Evolutionary conservation across 2,797 vertebrate genomes (phyloP), one percentile per base, ranked within the genome.

Genomic region (Sebastes baramenuke): DNA sequence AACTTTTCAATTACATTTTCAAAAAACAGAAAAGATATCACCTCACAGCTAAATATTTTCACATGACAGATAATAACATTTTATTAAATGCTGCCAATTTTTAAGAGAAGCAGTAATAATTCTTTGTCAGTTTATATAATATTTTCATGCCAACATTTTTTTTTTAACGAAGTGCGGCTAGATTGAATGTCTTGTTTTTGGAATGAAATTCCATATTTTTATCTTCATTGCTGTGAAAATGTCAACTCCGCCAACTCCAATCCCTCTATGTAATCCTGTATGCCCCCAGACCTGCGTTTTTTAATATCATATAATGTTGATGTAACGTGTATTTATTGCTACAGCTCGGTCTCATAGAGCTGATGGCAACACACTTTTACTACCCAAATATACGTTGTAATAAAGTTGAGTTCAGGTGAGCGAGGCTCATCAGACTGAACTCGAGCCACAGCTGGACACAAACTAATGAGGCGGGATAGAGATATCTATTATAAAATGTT

Each of bases 371-470:
- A 62, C 72, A 36, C 9, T 56, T 86, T 61, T 71, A 52, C 27
- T 27, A 8, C 55, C 29, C 24, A 81, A 82, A 84, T 42, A 67
- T 24, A 71, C 24, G 67, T 34, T 72, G 59, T 38, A 16, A 34
- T 38, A 8, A 67, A 61, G 46, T 52, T 56, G 3, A 67, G 58
- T 67, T 78, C 46, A 65, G 58, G 67, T 65, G 64, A 76, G 49
- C 5, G 14, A 18, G 30, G n/a, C 72, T 24, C n/a, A 25, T 30
- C 22, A 73, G 16, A 61, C 64, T 54, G 12, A 77, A 38, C 56
- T 74, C 8, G 18, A 81, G 66, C n/a, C 60, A 72, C 72, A 81
- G 77, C 81, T 82, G 62, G 72, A 85, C 58, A 49, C 30, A 5
- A 62, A 52, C 49, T 72, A 87, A 83, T 66, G 71, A 77, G 49